Evolutionary conservation across 2,113 vertebrate species (phyloP).

Genomic region (Eudyptes chrysolophus): DNA sequence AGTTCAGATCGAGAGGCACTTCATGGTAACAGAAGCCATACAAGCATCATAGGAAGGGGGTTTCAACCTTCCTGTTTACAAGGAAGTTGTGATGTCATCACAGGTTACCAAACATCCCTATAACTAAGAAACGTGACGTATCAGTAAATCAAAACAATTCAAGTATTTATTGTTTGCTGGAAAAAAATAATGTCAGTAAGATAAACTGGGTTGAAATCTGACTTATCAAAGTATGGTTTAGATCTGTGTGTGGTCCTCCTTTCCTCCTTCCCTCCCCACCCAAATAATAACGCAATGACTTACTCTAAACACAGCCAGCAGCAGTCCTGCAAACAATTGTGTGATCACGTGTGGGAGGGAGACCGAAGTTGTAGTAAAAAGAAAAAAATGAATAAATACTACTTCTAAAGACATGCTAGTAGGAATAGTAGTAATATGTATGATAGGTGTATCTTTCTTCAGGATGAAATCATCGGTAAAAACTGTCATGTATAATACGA

Average conservation of each 20-base stretch:
- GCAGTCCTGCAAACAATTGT: background rate
- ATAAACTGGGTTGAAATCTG: background rate
- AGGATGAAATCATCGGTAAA: background rate
- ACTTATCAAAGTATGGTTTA: background rate
- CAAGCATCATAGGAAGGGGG: background rate
- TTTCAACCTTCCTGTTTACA: conserved; percentile 18
- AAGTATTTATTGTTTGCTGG: background rate
- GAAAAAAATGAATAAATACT: background rate
- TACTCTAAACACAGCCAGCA: background rate
- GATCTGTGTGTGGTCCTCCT: conserved; percentile 8
- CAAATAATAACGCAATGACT: background rate
- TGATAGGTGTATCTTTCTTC: background rate
- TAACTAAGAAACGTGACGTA: background rate
- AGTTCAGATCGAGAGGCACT: background rate
- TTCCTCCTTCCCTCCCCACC: background rate
- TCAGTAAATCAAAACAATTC: background rate
- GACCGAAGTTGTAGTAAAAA: rapidly evolving
- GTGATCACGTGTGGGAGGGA: background rate
- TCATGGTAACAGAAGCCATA: background rate
- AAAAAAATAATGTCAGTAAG: background rate
- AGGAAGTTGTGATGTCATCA: background rate
- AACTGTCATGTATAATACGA: background rate
- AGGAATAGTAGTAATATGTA: background rate
- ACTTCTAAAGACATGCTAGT: background rate
- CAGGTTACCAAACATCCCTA: background rate